A percentile compares a stretch with the other conserved stretches of the same genome.
phyloP scores from a whole-genome alignment of 2,888 invertebrate species.

The Ichneumoninae sp. region DNA sequence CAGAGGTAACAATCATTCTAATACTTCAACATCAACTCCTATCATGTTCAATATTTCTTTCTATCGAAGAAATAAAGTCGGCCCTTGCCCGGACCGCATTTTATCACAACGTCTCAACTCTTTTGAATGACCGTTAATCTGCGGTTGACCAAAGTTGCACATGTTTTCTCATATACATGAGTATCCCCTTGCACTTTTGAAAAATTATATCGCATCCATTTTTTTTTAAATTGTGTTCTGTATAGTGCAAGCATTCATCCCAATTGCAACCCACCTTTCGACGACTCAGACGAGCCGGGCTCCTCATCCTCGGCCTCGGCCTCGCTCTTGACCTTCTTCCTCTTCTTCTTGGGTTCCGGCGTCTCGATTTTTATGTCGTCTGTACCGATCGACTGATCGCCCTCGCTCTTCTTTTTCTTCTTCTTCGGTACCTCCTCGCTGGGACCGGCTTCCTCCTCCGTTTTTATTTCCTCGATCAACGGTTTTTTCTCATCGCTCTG shows the following conservation, averaged over 20 bases:
- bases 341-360: constrained; percentile 70
- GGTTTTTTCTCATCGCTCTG: constrained; percentile 83
- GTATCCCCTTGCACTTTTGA: not conserved
- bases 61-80: no score
- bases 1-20: no score
- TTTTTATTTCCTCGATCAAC: constrained; percentile 80
- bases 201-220: not conserved
- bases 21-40: no score
- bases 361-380: constrained; percentile 77
- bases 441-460: constrained; percentile 62
- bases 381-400: constrained; percentile 52
- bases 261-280: constrained; percentile 33
- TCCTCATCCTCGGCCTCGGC: constrained; percentile 65
- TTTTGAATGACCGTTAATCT: not conserved
- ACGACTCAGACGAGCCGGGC: constrained; percentile 60
- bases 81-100: no score
- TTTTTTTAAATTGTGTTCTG: not conserved
- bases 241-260: not conserved
- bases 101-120: not conserved
- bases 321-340: constrained; percentile 66
- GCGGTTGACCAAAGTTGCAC: not conserved
- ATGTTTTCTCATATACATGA: not conserved
- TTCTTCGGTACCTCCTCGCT: constrained; percentile 75
- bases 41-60: no score
- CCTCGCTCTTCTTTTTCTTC: constrained; percentile 79